Base-by-base conservation (phyloP, 2,797 vertebrate species). In the Falco cherrug region DNA sequence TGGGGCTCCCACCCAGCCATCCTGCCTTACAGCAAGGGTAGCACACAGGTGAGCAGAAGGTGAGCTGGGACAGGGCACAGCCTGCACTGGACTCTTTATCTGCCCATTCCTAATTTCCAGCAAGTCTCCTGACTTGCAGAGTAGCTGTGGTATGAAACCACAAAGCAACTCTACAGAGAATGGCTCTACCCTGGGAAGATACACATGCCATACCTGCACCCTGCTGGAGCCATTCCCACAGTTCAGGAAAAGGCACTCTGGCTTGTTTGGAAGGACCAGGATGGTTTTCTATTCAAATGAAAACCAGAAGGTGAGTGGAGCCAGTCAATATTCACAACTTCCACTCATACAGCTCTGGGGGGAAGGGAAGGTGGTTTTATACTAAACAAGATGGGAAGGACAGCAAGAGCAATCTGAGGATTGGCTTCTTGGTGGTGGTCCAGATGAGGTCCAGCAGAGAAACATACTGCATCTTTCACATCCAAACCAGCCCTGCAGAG, bases 121-220 rank as follows among this genome's bases (percentile, higher is more conserved):
- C 47, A 70, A 56, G 47, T 64, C 31, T 92, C 18, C 45, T 79
- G 48, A 45, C 29, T 13, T 28, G 13, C 11, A 47, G 24, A 4
- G 13, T 51, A n/a, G 37, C 57, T 29, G 26, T 50, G 37, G 16
- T 56, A 24, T 31, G 69, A 61, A 54, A 21, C 5, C 24, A 78
- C 35, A 82, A 69, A 64, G 33, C 51, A 68, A 59, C 25, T 9
- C 25, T 41, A 6, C 26, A 39, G 56, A 78, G 35, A 81, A 15
- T 22, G 56, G 37, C 29, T 69, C 26, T 41, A 14, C 67, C 63
- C 57, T 65, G 41, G 8, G 25, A 28, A 56, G 21, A 28, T 25
- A 45, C 26, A 35, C 4, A 11, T 1, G 3, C 16, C 0, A 2
- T 39, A 22, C 29, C 15, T 64, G 45, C 51, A 79, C 50, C 50